Evolutionary conservation across 2,888 invertebrate genomes (phyloP).

Genomic region (Apamea monoglypha): DNA sequence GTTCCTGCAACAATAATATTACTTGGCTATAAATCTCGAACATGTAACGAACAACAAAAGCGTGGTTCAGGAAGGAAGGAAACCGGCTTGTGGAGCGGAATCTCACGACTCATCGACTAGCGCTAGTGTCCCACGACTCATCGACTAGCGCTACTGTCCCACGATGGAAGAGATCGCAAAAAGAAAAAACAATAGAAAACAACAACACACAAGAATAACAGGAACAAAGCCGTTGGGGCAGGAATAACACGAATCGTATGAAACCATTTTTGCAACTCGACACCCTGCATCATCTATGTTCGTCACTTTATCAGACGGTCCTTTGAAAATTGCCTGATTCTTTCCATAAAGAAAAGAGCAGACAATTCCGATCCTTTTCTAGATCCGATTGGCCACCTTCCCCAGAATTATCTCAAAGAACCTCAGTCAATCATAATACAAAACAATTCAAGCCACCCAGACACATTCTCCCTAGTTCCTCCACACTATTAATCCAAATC

Average conservation of each 20-base stretch:
- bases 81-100: conserved; percentile 26
- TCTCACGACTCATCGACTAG: conserved; percentile 32
- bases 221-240: background rate
- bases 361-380: no score
- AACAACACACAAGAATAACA: background rate
- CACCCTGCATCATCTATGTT: background rate
- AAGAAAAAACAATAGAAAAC: background rate
- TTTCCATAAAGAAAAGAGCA: background rate
- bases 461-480: background rate
- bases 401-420: background rate
- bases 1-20: background rate
- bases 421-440: no score
- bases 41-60: background rate
- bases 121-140: conserved; percentile 28
- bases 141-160: conserved; percentile 6
- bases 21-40: background rate
- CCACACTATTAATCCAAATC: conserved; percentile 10
- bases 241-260: no score
- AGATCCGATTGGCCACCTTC: background rate
- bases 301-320: no score
- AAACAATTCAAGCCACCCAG: background rate
- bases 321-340: no score
- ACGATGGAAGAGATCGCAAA: conserved; percentile 4
- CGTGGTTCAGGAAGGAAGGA: conserved; percentile 25
- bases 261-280: background rate